phyloP scores from a whole-genome alignment of 1,140 invertebrate genomes.

The Drosophila nigromelanica region DNA sequence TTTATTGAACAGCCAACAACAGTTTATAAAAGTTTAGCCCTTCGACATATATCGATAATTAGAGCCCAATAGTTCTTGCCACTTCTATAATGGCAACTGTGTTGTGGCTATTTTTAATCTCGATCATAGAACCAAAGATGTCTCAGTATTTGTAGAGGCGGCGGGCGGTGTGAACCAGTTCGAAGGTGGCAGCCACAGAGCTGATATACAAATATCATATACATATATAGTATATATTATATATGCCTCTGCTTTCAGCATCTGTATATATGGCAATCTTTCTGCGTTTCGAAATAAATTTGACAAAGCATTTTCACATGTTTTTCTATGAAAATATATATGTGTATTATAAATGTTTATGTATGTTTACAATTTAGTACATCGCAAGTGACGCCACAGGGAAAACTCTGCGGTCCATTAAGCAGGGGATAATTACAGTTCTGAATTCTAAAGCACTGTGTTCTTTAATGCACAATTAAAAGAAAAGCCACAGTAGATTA shows the following conservation, averaged over 20 bases:
- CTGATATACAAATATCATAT: constrained; percentile 24
- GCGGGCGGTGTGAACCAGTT: constrained; percentile 56
- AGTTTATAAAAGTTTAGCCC: too few species aligned
- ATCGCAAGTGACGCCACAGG: too few species aligned
- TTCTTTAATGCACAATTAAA: too few species aligned
- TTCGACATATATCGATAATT: too few species aligned
- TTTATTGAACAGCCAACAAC: too few species aligned
- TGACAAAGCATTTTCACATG: constrained; percentile 38
- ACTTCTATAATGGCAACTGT: neutral
- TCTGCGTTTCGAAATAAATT: constrained; percentile 52
- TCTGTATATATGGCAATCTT: constrained; percentile 32
- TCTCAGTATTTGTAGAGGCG: constrained; percentile 21
- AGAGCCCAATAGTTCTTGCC: neutral
- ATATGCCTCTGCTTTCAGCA: constrained; percentile 17
- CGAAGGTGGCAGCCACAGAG: constrained; percentile 9
- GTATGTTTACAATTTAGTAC: neutral
- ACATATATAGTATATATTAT: constrained; percentile 6
- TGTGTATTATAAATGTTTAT: neutral
- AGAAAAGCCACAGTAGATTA: too few species aligned
- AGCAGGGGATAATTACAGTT: neutral
- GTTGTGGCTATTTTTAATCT: constrained; percentile 51
- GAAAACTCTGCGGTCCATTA: neutral
- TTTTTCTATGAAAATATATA: neutral
- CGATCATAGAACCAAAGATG: constrained; percentile 28
- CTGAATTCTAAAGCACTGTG: neutral